These are phyloP conservation scores for Perca fluviatilis DNA, from an alignment of 2,113 vertebrate genomes.

Conservation along the genomic window DNA sequence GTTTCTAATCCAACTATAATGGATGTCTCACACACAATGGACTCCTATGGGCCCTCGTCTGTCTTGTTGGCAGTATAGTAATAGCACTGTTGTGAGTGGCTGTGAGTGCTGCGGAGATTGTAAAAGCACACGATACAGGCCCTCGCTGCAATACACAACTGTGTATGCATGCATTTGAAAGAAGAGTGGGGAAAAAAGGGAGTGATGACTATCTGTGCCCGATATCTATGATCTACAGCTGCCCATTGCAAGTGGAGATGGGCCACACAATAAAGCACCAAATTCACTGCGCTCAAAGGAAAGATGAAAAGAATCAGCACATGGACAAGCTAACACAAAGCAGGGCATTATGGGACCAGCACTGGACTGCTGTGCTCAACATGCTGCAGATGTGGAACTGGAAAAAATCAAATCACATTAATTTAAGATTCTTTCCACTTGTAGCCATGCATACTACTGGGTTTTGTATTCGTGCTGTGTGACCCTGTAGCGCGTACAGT, in stretches of 20 bases:
- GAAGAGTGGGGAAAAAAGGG: neutral
- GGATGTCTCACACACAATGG: slow-evolving; percentile 56
- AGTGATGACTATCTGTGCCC: slow-evolving; percentile 32
- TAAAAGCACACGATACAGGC: slow-evolving; percentile 48
- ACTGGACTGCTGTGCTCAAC: slow-evolving; percentile 7
- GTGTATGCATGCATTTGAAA: slow-evolving; percentile 33
- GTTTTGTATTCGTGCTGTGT: neutral
- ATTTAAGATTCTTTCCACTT: slow-evolving; percentile 9
- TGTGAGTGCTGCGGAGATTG: slow-evolving; percentile 50
- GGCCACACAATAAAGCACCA: slow-evolving; percentile 50
- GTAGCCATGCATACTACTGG: neutral
- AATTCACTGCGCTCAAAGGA: slow-evolving; percentile 45
- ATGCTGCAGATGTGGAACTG: slow-evolving; percentile 8
- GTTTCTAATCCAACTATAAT: slow-evolving; percentile 64
- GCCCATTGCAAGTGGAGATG: slow-evolving; percentile 47
- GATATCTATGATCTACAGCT: slow-evolving; percentile 60
- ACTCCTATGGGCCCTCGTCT: slow-evolving; percentile 57
- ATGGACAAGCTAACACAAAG: slow-evolving; percentile 46
- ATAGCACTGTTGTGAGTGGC: slow-evolving; percentile 52
- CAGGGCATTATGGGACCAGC: slow-evolving; percentile 26
- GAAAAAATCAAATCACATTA: slow-evolving; percentile 13
- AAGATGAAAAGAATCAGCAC: slow-evolving; percentile 39
- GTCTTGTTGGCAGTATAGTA: slow-evolving; percentile 50
- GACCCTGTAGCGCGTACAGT: neutral
- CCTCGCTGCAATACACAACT: slow-evolving; percentile 58